Percentiles rank a stretch among this genome's conserved stretches.
phyloP scores from a whole-genome alignment of 2,888 invertebrate genomes.

The Dichetophora obliterata region DNA sequence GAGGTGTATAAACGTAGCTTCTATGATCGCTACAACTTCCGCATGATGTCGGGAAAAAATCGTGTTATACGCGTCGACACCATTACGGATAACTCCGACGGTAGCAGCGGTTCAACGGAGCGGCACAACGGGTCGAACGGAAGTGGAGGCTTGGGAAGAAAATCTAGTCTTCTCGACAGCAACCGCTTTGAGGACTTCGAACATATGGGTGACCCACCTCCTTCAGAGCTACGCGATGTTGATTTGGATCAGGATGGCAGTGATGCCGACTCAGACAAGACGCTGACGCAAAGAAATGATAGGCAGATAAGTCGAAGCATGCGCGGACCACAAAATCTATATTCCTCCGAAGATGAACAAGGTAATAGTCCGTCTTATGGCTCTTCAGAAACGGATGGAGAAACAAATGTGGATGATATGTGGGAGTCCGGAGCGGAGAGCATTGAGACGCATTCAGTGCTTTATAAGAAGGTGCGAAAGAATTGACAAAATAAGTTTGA shows the following conservation, averaged over 20 bases:
- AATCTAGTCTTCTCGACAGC: conserved; percentile 50
- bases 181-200: conserved; percentile 61
- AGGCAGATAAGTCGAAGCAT: conserved; percentile 45
- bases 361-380: conserved; percentile 74
- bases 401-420: conserved; percentile 83
- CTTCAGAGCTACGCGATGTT: conserved; percentile 16
- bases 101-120: conserved; percentile 51
- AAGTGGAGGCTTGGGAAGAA: not conserved
- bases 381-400: conserved; percentile 74
- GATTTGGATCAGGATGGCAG: conserved; percentile 45
- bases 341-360: conserved; percentile 74
- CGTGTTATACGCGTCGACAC: conserved; percentile 65
- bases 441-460: conserved; percentile 88
- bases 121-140: conserved; percentile 39
- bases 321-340: conserved; percentile 49
- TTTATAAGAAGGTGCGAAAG: conserved; percentile 81
- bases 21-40: conserved; percentile 69
- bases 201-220: conserved; percentile 58
- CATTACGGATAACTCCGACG: conserved; percentile 64
- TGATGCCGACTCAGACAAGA: conserved; percentile 63
- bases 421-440: conserved; percentile 91
- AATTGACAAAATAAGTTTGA: conserved; percentile 45
- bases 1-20: conserved; percentile 73
- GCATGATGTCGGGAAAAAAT: conserved; percentile 61
- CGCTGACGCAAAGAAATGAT: conserved; percentile 55